Evolutionary conservation across 2,797 vertebrate species (phyloP).

Genomic region (Natrix natrix): DNA sequence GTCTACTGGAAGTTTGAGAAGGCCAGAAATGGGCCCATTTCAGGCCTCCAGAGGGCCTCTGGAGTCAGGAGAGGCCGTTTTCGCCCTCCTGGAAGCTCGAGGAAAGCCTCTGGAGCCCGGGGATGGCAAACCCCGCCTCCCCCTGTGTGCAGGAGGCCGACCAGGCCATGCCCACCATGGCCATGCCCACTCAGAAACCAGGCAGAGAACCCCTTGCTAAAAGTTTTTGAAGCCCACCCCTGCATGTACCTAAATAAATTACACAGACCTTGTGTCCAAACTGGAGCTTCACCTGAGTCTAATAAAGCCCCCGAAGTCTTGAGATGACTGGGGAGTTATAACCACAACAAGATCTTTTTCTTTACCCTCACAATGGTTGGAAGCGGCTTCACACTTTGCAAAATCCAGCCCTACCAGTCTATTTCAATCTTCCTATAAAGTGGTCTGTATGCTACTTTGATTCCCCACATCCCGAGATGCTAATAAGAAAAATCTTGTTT

Average conservation of each 20-base stretch:
- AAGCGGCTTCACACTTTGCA: not conserved
- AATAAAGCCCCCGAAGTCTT: not conserved
- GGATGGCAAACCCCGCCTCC: no score
- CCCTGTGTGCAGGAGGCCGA: no score
- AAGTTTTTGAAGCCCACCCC: no score
- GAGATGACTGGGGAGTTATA: not conserved
- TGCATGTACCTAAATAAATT: not conserved
- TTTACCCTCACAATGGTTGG: not conserved
- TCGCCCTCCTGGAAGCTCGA: no score
- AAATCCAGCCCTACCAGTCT: not conserved
- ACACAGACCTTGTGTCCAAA: not conserved
- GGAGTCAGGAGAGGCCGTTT: no score
- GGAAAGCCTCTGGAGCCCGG: no score
- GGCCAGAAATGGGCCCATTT: no score
- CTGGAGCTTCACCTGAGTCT: not conserved
- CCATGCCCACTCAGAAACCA: no score
- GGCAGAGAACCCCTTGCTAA: no score
- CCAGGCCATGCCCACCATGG: no score
- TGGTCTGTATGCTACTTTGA: not conserved
- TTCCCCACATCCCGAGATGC: not conserved
- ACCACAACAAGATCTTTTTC: not conserved
- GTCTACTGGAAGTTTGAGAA: no score
- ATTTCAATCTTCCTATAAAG: not conserved
- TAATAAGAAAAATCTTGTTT: not conserved
- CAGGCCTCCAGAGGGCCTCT: no score